phyloP scores from a whole-genome alignment of 2,888 invertebrate species.

The Bombyx huttoni region DNA sequence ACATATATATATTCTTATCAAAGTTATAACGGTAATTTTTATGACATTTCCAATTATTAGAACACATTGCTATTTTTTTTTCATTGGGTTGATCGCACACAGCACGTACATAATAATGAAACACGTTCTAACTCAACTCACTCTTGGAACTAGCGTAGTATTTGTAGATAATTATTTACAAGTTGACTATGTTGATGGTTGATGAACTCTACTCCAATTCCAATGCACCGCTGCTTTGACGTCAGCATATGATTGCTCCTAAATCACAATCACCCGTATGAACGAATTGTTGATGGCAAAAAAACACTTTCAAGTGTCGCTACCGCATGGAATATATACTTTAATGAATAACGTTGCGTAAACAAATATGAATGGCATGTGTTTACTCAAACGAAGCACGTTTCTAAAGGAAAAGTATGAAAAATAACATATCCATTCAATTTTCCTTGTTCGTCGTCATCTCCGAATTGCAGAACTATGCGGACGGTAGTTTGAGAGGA shows the following conservation, averaged over 20 bases:
- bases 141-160: neutral
- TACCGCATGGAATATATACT: slow-evolving; percentile 16
- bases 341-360: neutral
- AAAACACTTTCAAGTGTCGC: slow-evolving; percentile 13
- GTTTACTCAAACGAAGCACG: neutral
- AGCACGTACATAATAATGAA: too few species aligned
- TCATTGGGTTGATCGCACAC: too few species aligned
- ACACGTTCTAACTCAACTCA: neutral
- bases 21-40: too few species aligned
- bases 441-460: too few species aligned
- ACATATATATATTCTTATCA: too few species aligned
- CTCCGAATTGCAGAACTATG: too few species aligned
- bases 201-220: slow-evolving; percentile 33
- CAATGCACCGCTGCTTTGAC: slow-evolving; percentile 23
- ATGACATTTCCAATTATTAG: too few species aligned
- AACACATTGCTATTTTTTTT: too few species aligned
- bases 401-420: neutral
- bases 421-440: neutral
- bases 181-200: slow-evolving; percentile 10
- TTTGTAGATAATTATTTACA: neutral
- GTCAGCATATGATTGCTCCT: slow-evolving; percentile 23
- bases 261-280: slow-evolving; percentile 37
- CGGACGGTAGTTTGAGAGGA: too few species aligned
- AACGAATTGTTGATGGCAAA: slow-evolving; percentile 13
- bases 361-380: slow-evolving; percentile 1